A percentile compares a stretch with the other conserved stretches of the same genome.
Conservation (phyloP, 2,797 vertebrate species). For the Betta splendens region DNA sequence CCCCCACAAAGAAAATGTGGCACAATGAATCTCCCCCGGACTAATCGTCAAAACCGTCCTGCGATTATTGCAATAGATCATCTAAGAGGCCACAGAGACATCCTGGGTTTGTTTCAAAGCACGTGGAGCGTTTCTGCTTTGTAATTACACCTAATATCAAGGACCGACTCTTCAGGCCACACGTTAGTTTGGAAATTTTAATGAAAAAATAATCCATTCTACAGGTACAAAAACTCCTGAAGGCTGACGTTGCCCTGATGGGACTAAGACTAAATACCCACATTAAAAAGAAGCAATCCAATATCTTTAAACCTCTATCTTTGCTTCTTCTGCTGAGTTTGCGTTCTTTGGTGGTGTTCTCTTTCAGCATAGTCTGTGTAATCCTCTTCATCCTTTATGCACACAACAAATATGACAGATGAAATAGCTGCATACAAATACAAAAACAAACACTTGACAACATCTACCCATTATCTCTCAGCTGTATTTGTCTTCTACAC, state of each 20-base stretch:
- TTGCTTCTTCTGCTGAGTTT: constrained; percentile 29
- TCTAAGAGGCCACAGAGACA: constrained; percentile 1
- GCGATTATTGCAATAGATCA: background rate
- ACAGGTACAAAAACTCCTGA: constrained; percentile 24
- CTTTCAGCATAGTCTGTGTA: constrained; percentile 30
- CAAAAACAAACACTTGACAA: too few relatives aligned
- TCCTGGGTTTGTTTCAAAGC: background rate
- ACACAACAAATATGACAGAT: constrained; percentile 39
- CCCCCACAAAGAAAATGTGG: background rate
- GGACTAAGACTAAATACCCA: background rate
- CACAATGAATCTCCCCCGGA: constrained; percentile 11
- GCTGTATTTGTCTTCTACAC: background rate
- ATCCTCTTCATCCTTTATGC: constrained; percentile 64
- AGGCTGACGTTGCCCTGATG: background rate
- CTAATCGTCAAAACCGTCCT: background rate
- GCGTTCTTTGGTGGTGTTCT: constrained; percentile 36
- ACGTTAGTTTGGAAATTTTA: background rate
- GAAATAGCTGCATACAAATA: background rate
- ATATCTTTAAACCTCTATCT: constrained; percentile 3
- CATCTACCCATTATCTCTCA: background rate
- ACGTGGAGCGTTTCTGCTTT: too few relatives aligned
- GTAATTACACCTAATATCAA: too few relatives aligned
- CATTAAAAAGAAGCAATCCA: background rate
- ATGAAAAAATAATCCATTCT: constrained; percentile 20
- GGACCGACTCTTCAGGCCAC: background rate